Evolutionary conservation across 2,888 invertebrate species (phyloP), one percentile per base, ranked within the genome.

Genomic region (Nephrotoma guestfalica): DNA sequence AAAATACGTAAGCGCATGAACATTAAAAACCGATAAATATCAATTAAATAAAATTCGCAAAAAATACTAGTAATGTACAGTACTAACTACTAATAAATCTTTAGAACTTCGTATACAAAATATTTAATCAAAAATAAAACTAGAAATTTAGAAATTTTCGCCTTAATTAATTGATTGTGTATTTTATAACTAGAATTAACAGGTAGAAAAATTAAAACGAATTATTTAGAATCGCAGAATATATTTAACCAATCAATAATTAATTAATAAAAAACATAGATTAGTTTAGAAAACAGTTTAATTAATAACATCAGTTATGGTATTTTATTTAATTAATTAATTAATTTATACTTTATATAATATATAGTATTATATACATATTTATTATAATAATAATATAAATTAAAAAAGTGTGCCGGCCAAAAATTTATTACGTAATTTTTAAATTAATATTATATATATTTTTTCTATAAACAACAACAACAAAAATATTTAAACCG

Each of bases 381-480:
- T 57, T 57, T 57, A 15, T 57, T 57, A 57, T 15, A 57, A 57
- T 57, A 57, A 57, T 57, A 57, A 57, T 57, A 57, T 83, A 83
- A 83, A 87, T 86, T 87, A 86, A 87, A 87, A 87, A 86, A 87
- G 87, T 87, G 87, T 86, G 87, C 87, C 87, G 87, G 87, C 87
- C 87, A 86, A 85, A 85, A 71, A 41, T 43, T 85, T 83, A 83
- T 83, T 85, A 85, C 85, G 41, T 41, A 85, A 57, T 83, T 83
- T 41, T 83, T 83, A 83, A 85, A 85, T 85, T 41, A 85, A 41
- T 85, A 41, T 41, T 85, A 41, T 85, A 85, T 41, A 41, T 85
- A 85, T 85, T 41, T 71, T 71, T 85, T 83, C 41, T 83, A 83
- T 83, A 13, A 83, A 83, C 30, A 30, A 47, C 30, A 83, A 71